Evolutionary conservation across 2,888 invertebrate species (phyloP), one percentile per base, ranked within the genome.

Genomic region (Heliconius erato): DNA sequence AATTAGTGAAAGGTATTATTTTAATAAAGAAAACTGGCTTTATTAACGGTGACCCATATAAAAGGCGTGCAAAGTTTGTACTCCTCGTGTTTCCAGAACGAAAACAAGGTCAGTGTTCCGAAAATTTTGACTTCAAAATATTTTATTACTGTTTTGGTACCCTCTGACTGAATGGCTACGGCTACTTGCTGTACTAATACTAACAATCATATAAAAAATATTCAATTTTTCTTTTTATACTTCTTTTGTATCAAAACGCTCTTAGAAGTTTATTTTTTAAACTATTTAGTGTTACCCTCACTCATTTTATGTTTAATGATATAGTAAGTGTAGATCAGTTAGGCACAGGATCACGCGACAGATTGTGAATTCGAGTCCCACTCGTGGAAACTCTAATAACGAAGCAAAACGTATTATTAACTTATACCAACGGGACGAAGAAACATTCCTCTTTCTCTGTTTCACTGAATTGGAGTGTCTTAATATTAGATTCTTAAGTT

Each of bases 41-140:
- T 76, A 59, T 76, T 76, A 59, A 59, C 32, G 59, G 14, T 35
- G 59, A 76, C 74, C 74, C 35, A 76, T 76, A 76, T 76, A 59
- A 63, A 76, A 76, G 35, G 59, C 59, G 59, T 63, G 32, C 74
- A 59, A 76, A 63, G 59, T 76, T 76, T 44, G 44, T 71, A n/a
- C 32, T n/a, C 35, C 59, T 76, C 59, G 35, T 59, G 74, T 76
- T 76, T 35, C 35, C 54, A 59, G 14, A 76, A 59, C 74, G 54
- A 76, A 59, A 76, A 74, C 23, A 59, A 59, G 74, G 74, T 74
- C 54, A n/a, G 54, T 35, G 74, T 74, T 59, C 32, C 59, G 74
- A 74, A 74, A 71, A 59, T 76, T 76, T 76, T 59, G 59, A 76
- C 23, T 35, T 59, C 23, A 59, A 76, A 76, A 63, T 76, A 59